A percentile compares a stretch with the other conserved stretches of the same genome.
Conservation (phyloP, 2,888 invertebrate genomes). For the Sericinus montela region DNA sequence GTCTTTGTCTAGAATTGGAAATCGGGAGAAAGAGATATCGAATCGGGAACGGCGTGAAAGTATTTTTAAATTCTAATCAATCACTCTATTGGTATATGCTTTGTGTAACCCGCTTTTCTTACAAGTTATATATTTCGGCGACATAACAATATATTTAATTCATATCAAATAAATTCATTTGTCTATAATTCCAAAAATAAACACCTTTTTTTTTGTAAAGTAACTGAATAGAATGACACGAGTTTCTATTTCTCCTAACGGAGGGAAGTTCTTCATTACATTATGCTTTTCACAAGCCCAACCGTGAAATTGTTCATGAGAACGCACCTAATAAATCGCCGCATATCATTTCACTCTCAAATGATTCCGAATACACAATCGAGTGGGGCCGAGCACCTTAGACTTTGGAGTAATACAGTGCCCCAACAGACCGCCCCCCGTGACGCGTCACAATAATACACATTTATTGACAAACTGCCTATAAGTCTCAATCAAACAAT, state of each 20-base stretch:
- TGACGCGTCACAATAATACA: slow-evolving; percentile 41
- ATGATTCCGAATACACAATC: slow-evolving; percentile 52
- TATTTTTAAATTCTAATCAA: too few relatives aligned
- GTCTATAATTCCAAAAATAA: too few relatives aligned
- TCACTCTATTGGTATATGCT: too few relatives aligned
- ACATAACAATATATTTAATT: too few relatives aligned
- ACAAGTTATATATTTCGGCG: too few relatives aligned
- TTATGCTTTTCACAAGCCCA: slow-evolving; percentile 19
- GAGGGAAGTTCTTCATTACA: slow-evolving; percentile 19
- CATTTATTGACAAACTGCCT: slow-evolving; percentile 74
- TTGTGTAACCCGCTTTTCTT: too few relatives aligned
- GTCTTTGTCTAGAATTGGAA: too few relatives aligned
- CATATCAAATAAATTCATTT: too few relatives aligned
- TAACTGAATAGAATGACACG: too few relatives aligned
- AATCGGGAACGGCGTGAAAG: too few relatives aligned
- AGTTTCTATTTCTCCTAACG: background rate
- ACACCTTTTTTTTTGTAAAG: too few relatives aligned
- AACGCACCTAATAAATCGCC: slow-evolving; percentile 66
- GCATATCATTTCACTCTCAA: slow-evolving; percentile 75
- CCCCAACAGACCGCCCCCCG: slow-evolving; percentile 51
- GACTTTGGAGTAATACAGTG: slow-evolving; percentile 43
- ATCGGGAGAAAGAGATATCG: too few relatives aligned
- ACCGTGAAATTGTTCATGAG: slow-evolving; percentile 37
- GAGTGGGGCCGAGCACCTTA: slow-evolving; percentile 46
- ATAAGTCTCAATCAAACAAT: slow-evolving; percentile 74